These are phyloP conservation scores for Lepidurus arcticus DNA, from an alignment of 1,140 invertebrate genomes.

Conservation along the genomic window DNA sequence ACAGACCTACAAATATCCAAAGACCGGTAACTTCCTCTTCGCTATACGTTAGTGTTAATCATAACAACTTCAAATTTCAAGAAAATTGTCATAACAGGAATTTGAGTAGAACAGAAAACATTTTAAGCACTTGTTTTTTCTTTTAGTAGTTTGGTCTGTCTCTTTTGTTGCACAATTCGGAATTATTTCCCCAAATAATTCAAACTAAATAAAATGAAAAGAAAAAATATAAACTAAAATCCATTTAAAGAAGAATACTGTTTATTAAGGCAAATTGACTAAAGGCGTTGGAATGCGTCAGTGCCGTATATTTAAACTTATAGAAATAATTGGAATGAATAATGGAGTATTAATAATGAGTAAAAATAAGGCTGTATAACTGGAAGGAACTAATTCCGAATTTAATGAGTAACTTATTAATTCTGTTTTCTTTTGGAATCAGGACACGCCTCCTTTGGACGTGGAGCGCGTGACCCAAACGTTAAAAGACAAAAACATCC, in stretches of 20 bases:
- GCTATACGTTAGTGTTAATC: background rate
- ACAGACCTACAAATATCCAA: constrained; percentile 59
- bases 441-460: constrained; percentile 52
- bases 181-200: no score
- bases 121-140: constrained; percentile 8
- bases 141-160: background rate
- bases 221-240: constrained; percentile 23
- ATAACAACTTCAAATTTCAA: background rate
- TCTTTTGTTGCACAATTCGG: no score
- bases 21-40: constrained; percentile 56
- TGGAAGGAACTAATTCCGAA: background rate
- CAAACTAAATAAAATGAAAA: background rate
- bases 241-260: background rate
- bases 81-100: background rate
- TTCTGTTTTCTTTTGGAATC: background rate
- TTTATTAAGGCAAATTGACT: no score
- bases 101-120: constrained; percentile 22
- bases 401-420: background rate
- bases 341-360: no score
- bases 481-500: constrained; percentile 77
- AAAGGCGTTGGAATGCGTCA: no score
- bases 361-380: no score
- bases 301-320: no score
- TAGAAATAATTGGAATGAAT: no score
- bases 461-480: constrained; percentile 70